Conservation (phyloP, 2,113 vertebrate genomes). For the Cephalopterus ornatus region DNA sequence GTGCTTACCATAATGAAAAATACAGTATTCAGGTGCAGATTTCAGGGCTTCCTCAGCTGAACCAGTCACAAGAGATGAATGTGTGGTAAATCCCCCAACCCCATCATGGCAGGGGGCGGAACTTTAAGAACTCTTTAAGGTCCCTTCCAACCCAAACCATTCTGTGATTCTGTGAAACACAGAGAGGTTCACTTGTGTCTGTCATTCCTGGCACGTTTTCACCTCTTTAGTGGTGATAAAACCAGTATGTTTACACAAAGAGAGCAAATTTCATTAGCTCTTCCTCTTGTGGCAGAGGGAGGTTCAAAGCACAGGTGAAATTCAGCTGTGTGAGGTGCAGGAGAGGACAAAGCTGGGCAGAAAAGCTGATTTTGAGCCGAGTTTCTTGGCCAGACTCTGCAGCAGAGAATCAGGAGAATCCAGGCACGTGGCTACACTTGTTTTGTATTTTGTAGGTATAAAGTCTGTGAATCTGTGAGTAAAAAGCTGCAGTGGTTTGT, state of each 20-base stretch:
- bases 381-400: neutral
- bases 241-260: neutral
- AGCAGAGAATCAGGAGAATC: neutral
- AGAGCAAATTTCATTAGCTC: neutral
- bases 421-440: fast-evolving
- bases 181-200: fast-evolving
- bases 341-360: neutral
- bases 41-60: neutral
- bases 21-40: neutral
- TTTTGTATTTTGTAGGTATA: neutral
- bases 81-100: no score
- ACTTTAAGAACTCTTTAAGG: neutral
- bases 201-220: fast-evolving
- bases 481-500: neutral
- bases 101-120: neutral
- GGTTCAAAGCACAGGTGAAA: neutral
- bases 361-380: neutral
- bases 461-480: no score
- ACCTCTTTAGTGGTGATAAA: neutral
- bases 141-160: neutral
- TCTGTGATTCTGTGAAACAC: neutral
- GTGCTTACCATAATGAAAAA: neutral
- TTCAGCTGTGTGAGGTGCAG: neutral
- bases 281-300: neutral
- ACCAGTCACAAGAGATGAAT: fast-evolving